Base-by-base conservation (phyloP, 2,113 vertebrate species). In the Corapipo altera region DNA sequence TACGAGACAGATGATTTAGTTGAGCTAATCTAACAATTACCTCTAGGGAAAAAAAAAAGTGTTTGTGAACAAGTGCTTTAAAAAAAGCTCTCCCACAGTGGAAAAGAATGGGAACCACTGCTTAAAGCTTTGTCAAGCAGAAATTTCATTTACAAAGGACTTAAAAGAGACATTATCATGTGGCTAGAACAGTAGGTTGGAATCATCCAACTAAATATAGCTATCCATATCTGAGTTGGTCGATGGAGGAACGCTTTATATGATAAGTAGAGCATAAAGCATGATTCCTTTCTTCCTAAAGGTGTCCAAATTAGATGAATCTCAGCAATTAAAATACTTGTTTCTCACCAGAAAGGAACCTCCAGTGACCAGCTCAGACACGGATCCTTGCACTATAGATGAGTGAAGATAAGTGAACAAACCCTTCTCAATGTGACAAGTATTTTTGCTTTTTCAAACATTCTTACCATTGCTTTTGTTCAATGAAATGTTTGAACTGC, bases 401-500 rank as follows among this genome's bases (percentile, higher is more conserved):
- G 83, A 51, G 43, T 86, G 54, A 86, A 93, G 49, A 58, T 80
- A 83, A 88, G 61, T 78, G 88, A 88, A 91, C 39, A 73, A 93
- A 55, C 23, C 61, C 27, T 87, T 67, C 51, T 16, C 61, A 59
- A 86, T 16, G 28, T 69, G 69, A 84, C 65, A 81, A 92, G 76
- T 81, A 67, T 69, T 84, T 73, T 75, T 72, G 44, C 32, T 78
- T 88, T 77, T 87, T 65, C 76, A 84, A 82, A 87, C n/a, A 62
- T 57, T 85, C 62, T 69, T 72, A 65, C 44, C 46, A 12, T 66
- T 85, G 52, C 66, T 75, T 92, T 86, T 61, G 16, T 86, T 84
- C 65, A 44, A 62, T 49, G 65, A 91, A 92, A 39, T 93, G 81
- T 79, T 91, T 91, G 80, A 89, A 87, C 91, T 69, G 74, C 83